Evolutionary conservation across 1,140 invertebrate species (phyloP).

Genomic region (Anoplolepis gracilipes): DNA sequence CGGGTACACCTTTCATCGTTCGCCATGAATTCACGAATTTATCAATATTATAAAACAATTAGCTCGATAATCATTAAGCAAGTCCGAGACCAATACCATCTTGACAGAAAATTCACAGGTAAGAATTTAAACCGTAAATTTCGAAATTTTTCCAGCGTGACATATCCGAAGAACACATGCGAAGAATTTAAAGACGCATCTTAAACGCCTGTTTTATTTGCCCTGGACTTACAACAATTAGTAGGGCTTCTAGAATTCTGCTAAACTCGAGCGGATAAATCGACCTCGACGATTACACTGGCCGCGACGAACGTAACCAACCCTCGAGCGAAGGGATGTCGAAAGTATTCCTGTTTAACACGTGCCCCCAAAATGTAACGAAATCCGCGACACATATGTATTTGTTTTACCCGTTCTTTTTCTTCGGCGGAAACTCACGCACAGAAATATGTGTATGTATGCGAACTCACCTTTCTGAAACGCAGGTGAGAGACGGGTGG

Average conservation of each 20-base stretch:
- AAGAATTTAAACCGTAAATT: not conserved
- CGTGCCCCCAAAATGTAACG: not conserved
- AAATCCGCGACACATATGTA: not conserved
- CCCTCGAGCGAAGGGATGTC: not conserved
- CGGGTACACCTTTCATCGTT: not conserved
- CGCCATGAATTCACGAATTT: not conserved
- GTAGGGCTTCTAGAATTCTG: not conserved
- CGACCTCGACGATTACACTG: not conserved
- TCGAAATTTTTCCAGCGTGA: not conserved
- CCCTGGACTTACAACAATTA: no score
- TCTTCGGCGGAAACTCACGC: not conserved
- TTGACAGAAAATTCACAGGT: not conserved
- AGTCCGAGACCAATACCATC: not conserved
- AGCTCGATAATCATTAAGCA: not conserved
- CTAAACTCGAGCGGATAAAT: not conserved
- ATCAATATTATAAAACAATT: not conserved
- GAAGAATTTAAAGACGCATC: not conserved
- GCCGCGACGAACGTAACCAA: not conserved
- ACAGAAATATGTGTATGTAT: not conserved
- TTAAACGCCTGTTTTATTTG: not conserved
- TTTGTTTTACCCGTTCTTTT: not conserved
- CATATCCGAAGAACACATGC: not conserved
- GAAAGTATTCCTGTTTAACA: not conserved
- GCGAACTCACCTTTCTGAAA: conserved; percentile 42
- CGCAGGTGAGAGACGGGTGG: conserved; percentile 43